Percentiles rank a stretch among this genome's conserved stretches.
Evolutionary conservation across 2,797 vertebrate genomes (phyloP).

Genomic region (Florisuga fusca): DNA sequence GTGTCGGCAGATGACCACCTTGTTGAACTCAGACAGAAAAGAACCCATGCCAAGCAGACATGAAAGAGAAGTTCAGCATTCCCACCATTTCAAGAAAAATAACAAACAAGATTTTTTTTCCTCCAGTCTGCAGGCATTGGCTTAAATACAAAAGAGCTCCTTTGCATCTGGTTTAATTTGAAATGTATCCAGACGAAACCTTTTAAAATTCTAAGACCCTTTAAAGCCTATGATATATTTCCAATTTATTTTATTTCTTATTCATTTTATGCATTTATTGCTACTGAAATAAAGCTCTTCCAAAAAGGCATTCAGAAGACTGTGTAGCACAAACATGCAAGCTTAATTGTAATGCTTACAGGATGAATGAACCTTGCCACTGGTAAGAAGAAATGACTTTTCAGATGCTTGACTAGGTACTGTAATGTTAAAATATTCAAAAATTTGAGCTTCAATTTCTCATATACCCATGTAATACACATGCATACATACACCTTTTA

Average conservation of each 20-base stretch:
- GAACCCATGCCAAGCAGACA: neutral
- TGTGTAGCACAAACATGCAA: neutral
- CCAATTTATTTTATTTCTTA: neutral
- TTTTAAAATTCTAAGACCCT: neutral
- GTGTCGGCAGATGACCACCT: neutral
- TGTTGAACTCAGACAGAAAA: neutral
- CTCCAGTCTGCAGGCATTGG: neutral
- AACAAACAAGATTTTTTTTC: neutral
- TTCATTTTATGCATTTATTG: neutral
- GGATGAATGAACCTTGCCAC: neutral
- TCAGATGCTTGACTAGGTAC: neutral
- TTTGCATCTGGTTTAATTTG: neutral
- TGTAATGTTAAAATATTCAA: neutral
- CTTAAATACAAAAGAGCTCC: neutral
- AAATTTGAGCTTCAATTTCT: neutral
- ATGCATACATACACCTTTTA: no score
- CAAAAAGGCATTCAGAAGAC: neutral
- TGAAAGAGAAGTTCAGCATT: neutral
- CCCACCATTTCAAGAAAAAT: neutral
- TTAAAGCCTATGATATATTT: neutral
- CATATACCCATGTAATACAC: neutral
- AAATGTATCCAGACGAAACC: neutral
- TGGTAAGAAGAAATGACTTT: neutral
- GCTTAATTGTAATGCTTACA: neutral
- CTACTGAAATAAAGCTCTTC: neutral